These are phyloP conservation scores for Dynastes tityus DNA, from an alignment of 2,888 invertebrate genomes.

Conservation along the genomic window DNA sequence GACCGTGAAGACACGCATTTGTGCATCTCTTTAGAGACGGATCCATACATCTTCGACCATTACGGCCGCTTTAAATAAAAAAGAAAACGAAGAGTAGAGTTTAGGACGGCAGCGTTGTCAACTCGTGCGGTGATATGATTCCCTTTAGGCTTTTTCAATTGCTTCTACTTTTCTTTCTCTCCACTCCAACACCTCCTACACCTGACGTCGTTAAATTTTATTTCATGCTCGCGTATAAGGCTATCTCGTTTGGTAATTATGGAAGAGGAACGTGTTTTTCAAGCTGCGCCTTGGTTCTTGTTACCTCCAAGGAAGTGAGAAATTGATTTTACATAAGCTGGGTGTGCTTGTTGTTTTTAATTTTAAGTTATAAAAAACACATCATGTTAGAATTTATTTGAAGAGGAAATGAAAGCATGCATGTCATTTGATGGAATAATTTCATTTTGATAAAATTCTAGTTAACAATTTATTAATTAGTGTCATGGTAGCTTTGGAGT, in stretches of 20 bases:
- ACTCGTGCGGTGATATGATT: conserved; percentile 26
- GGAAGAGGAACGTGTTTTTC: no score
- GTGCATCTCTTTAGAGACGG: conserved; percentile 49
- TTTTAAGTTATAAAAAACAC: no score
- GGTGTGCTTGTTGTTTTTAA: no score
- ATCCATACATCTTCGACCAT: conserved; percentile 48
- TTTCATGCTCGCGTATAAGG: conserved; percentile 11
- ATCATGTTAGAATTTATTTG: no score
- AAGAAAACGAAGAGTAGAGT: conserved; percentile 8
- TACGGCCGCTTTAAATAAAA: conserved; percentile 39
- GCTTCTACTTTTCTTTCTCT: conserved; percentile 18
- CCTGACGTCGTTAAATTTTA: conserved; percentile 21
- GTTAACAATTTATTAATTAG: no score
- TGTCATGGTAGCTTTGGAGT: no score
- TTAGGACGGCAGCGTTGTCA: conserved; percentile 21
- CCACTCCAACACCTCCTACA: not conserved
- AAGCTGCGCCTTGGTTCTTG: no score
- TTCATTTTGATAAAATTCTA: no score
- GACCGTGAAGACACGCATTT: conserved; percentile 56
- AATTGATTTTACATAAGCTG: no score
- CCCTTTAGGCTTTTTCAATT: conserved; percentile 32
- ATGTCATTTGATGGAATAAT: no score
- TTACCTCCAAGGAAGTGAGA: no score
- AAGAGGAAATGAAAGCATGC: no score
- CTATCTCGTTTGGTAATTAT: not conserved